Evolutionary conservation across 2,797 vertebrate genomes (phyloP).

Genomic region (Ptychadena robeensis): DNA sequence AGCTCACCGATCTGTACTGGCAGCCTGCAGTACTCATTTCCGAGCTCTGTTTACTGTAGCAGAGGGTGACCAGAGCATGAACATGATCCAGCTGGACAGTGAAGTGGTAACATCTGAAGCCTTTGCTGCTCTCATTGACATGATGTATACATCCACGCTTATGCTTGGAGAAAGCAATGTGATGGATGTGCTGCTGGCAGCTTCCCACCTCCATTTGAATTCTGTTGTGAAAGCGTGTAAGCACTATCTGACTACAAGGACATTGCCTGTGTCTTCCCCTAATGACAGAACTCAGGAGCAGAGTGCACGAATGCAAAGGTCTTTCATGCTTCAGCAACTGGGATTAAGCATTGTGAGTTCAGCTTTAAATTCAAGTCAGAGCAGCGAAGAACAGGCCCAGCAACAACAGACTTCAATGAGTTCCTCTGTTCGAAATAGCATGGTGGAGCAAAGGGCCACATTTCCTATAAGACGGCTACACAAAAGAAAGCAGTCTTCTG

Average conservation of each 20-base stretch:
- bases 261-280: slow-evolving; percentile 88
- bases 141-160: slow-evolving; percentile 99
- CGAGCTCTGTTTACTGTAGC: slow-evolving; percentile 93
- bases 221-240: slow-evolving; percentile 98
- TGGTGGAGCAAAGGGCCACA: slow-evolving; percentile 82
- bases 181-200: slow-evolving; percentile 95
- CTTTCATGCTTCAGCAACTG: slow-evolving; percentile 95
- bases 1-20: slow-evolving; percentile 93
- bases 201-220: slow-evolving; percentile 96
- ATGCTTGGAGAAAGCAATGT: slow-evolving; percentile 98
- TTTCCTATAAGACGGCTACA: slow-evolving; percentile 90
- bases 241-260: slow-evolving; percentile 95
- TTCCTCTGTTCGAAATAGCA: slow-evolving; percentile 70
- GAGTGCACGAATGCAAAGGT: slow-evolving; percentile 87
- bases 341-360: slow-evolving; percentile 95
- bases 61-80: slow-evolving; percentile 92
- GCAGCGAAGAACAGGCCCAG: slow-evolving; percentile 69
- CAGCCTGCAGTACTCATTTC: slow-evolving; percentile 97
- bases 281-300: slow-evolving; percentile 80
- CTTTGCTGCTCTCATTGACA: slow-evolving; percentile 94
- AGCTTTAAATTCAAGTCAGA: slow-evolving; percentile 84
- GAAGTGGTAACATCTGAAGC: slow-evolving; percentile 98
- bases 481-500: slow-evolving; percentile 89
- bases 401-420: slow-evolving; percentile 65
- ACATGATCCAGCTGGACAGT: slow-evolving; percentile 96